Conservation (phyloP, 2,888 invertebrate genomes). For the Creontiades dilutus region DNA sequence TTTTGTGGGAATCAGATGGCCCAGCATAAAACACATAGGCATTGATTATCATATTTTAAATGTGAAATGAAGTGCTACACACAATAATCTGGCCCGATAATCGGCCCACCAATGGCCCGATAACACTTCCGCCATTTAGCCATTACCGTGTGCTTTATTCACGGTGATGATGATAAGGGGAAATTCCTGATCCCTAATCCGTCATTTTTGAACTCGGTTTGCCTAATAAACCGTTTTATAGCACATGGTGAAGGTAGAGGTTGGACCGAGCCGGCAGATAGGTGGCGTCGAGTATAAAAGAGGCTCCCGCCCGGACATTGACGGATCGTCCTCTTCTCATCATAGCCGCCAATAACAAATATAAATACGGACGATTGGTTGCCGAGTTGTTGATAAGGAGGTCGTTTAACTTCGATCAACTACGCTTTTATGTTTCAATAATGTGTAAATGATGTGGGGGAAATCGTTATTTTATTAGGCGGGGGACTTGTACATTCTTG, state of each 20-base stretch:
- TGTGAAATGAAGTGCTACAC: no score
- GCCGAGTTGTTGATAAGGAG: neutral
- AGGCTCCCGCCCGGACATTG: conserved; percentile 43
- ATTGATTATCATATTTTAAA: no score
- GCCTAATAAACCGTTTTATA: conserved; percentile 36
- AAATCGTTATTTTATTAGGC: no score
- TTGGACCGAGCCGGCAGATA: conserved; percentile 17
- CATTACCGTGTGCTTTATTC: neutral
- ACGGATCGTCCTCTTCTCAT: conserved; percentile 57
- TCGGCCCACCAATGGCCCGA: no score
- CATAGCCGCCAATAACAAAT: conserved; percentile 53
- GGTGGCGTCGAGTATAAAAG: conserved; percentile 26
- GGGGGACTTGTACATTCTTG: no score
- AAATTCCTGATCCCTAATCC: neutral
- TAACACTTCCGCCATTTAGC: no score
- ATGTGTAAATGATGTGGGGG: neutral
- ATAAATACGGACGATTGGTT: conserved; percentile 25
- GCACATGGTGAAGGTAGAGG: conserved; percentile 12
- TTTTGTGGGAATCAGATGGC: no score
- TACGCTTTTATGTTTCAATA: neutral
- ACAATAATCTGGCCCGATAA: no score
- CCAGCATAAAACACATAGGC: no score
- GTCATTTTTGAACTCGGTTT: neutral
- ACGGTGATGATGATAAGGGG: neutral
- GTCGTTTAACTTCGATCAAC: conserved; percentile 19